phyloP scores from a whole-genome alignment of 2,888 invertebrate species.

The Cancer borealis region DNA sequence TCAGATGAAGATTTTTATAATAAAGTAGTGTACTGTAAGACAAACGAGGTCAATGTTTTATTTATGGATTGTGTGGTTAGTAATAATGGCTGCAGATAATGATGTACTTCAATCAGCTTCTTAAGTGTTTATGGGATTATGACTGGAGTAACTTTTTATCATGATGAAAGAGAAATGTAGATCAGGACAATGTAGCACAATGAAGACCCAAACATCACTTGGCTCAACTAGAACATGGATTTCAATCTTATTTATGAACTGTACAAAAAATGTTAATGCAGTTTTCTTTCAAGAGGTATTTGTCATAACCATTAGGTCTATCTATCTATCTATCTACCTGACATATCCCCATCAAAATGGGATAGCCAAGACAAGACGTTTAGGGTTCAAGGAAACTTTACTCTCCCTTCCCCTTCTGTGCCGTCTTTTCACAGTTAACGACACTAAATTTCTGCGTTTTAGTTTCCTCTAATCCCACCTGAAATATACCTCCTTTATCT shows the following conservation, averaged over 20 bases:
- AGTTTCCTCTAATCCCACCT: too few species aligned
- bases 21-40: neutral
- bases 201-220: neutral
- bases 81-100: neutral
- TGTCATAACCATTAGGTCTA: too few species aligned
- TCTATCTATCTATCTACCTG: too few species aligned
- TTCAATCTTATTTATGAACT: neutral
- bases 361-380: too few species aligned
- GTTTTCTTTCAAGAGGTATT: too few species aligned
- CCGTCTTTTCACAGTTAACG: too few species aligned
- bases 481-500: neutral
- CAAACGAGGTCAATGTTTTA: neutral
- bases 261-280: neutral
- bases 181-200: neutral
- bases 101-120: too few species aligned
- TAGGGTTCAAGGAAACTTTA: too few species aligned
- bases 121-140: neutral
- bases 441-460: too few species aligned
- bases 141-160: neutral
- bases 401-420: too few species aligned
- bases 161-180: neutral
- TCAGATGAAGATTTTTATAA: neutral
- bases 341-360: too few species aligned
- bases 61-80: neutral
- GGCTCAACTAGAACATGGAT: neutral